Percentiles rank a stretch among this genome's conserved stretches.
These are phyloP conservation scores for Sandelia bainsii DNA, from an alignment of 2,797 vertebrate species.

Conservation along the genomic window DNA sequence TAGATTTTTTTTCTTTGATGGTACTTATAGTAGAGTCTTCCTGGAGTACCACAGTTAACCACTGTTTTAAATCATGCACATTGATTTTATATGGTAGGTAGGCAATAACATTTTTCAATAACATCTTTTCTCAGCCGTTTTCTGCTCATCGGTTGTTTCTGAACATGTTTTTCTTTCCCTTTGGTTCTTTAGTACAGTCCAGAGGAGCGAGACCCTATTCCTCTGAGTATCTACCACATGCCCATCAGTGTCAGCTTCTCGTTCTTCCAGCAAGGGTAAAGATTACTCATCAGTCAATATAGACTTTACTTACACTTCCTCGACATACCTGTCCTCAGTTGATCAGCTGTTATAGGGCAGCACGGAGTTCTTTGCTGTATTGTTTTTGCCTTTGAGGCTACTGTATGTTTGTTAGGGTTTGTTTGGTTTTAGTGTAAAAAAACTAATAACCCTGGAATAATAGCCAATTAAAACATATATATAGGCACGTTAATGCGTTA, in stretches of 20 bases:
- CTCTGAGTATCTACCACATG: conserved; percentile 97
- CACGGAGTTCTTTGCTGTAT: too few species aligned
- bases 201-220: conserved; percentile 94
- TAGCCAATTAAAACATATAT: too few species aligned
- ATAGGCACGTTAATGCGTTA: too few species aligned
- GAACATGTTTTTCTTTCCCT: neutral
- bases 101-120: neutral
- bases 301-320: too few species aligned
- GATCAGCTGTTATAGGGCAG: too few species aligned
- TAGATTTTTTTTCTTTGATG: neutral
- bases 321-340: too few species aligned
- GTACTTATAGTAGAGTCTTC: neutral
- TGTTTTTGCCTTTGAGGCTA: too few species aligned
- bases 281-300: neutral
- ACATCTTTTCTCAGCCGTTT: neutral
- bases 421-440: too few species aligned
- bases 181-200: conserved; percentile 84
- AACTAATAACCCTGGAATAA: too few species aligned
- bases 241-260: conserved; percentile 96
- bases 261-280: conserved; percentile 97
- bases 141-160: neutral
- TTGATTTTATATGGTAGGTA: neutral
- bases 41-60: neutral
- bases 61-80: too few species aligned
- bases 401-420: too few species aligned